Conservation (phyloP, 2,113 vertebrate genomes). For the Lampris incognitus region DNA sequence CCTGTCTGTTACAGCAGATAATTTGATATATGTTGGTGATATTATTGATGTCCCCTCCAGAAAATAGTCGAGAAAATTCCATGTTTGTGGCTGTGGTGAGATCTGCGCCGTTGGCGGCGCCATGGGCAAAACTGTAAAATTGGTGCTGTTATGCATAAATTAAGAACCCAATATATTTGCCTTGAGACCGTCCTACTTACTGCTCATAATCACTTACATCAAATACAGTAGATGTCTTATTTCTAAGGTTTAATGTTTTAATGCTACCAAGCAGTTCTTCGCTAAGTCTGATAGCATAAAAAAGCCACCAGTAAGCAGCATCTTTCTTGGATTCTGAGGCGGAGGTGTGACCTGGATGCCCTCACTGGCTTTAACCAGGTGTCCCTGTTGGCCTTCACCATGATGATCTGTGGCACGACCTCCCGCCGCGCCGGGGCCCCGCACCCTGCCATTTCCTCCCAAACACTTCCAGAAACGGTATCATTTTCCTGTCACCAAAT, state of each 20-base stretch:
- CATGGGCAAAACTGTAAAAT: too few species aligned
- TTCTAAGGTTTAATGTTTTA: background rate
- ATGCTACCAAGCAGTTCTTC: background rate
- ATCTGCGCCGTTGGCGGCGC: too few species aligned
- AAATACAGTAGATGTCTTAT: too few species aligned
- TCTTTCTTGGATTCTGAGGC: constrained; percentile 6
- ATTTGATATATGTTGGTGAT: too few species aligned
- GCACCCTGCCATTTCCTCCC: constrained; percentile 96
- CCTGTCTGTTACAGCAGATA: too few species aligned
- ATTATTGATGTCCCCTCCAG: too few species aligned
- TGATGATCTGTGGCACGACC: constrained; percentile 90
- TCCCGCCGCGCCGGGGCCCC: constrained; percentile 88
- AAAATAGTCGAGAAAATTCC: too few species aligned
- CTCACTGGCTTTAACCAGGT: constrained; percentile 74
- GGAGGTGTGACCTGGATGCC: constrained; percentile 67
- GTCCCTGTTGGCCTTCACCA: constrained; percentile 85
- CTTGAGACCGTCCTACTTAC: too few species aligned
- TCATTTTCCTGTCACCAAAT: constrained; percentile 99
- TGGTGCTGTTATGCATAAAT: too few species aligned
- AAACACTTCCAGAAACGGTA: constrained; percentile 91
- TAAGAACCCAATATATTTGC: too few species aligned
- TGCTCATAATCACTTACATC: too few species aligned
- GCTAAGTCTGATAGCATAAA: background rate
- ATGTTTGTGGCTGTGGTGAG: too few species aligned
- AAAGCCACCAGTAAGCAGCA: background rate